phyloP scores from a whole-genome alignment of 2,888 invertebrate species.

The Xylota segnis region DNA sequence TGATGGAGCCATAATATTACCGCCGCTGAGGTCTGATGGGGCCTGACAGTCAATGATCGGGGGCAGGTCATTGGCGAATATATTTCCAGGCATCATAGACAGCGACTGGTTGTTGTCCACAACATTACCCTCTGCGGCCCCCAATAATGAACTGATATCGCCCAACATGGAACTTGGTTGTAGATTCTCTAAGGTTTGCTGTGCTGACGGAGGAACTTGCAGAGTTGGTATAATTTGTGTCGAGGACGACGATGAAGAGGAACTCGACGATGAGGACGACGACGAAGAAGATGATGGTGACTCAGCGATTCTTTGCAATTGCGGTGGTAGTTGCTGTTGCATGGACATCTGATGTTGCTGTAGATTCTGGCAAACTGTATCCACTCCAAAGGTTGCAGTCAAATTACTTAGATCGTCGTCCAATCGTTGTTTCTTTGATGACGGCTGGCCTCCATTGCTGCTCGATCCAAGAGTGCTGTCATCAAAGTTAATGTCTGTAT shows the following conservation, averaged over 20 bases:
- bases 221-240: constrained; percentile 68
- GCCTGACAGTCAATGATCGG: constrained; percentile 42
- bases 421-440: constrained; percentile 56
- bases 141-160: constrained; percentile 62
- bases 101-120: constrained; percentile 37
- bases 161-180: constrained; percentile 59
- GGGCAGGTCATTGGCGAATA: constrained; percentile 45
- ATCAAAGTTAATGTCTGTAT: constrained; percentile 81
- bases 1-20: constrained; percentile 34
- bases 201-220: constrained; percentile 65
- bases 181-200: constrained; percentile 56
- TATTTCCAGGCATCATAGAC: constrained; percentile 40
- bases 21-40: constrained; percentile 2
- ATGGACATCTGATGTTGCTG: constrained; percentile 41
- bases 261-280: constrained; percentile 42
- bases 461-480: constrained; percentile 78
- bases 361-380: constrained; percentile 51
- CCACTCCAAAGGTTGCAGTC: constrained; percentile 61
- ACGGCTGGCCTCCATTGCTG: constrained; percentile 48
- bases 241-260: constrained; percentile 49
- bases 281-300: constrained; percentile 60
- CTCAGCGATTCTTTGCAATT: constrained; percentile 48
- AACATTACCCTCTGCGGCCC: constrained; percentile 41
- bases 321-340: constrained; percentile 31
- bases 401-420: constrained; percentile 60